Evolutionary conservation across 2,113 vertebrate genomes (phyloP).

Genomic region (Rana temporaria): DNA sequence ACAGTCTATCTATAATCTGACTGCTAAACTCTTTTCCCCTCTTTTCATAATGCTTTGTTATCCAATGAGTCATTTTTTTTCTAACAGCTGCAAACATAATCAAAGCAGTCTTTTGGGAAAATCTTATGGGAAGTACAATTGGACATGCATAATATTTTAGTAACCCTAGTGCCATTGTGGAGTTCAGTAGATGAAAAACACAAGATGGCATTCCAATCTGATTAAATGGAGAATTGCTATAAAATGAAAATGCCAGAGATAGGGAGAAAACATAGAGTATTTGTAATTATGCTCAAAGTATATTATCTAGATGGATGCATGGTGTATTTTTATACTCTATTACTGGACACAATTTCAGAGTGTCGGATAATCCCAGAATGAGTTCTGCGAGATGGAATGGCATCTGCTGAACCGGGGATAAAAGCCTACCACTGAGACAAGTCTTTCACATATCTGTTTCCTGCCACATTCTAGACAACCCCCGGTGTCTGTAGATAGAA

Average conservation of each 20-base stretch:
- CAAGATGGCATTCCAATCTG: slow-evolving; percentile 17
- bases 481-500: not conserved
- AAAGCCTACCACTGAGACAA: not conserved
- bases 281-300: not conserved
- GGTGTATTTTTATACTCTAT: not conserved
- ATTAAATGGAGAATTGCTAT: slow-evolving; percentile 41
- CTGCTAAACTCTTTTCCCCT: slow-evolving; percentile 19
- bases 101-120: slow-evolving; percentile 25
- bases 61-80: slow-evolving; percentile 40
- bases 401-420: slow-evolving; percentile 7
- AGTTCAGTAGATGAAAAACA: slow-evolving; percentile 12
- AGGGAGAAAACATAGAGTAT: not conserved
- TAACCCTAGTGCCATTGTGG: slow-evolving; percentile 35
- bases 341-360: not conserved
- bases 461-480: not conserved
- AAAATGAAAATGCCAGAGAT: slow-evolving; percentile 13
- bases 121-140: slow-evolving; percentile 39
- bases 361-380: not conserved
- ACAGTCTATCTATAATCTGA: not conserved
- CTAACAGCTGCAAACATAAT: slow-evolving; percentile 47
- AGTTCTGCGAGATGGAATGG: not conserved
- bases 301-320: not conserved
- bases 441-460: not conserved
- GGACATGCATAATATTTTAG: slow-evolving; percentile 45
- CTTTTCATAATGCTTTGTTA: slow-evolving; percentile 23